Conservation (phyloP, 2,888 invertebrate genomes). For the Nezara viridula region DNA sequence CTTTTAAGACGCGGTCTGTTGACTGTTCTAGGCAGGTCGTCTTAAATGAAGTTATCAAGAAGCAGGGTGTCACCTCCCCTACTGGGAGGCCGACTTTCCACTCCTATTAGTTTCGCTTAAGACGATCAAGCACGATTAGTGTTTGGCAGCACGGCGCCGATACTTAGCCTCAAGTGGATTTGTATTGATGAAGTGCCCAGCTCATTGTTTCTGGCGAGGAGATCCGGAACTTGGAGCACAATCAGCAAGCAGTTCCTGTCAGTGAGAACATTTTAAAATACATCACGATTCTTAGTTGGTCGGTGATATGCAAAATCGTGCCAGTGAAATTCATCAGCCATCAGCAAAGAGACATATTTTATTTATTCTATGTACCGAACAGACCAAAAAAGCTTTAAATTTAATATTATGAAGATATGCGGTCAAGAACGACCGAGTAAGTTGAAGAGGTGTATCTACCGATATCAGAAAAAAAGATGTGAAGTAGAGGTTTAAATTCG, state of each 20-base stretch:
- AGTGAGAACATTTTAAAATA: background rate
- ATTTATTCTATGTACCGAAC: too few relatives aligned
- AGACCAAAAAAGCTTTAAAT: too few relatives aligned
- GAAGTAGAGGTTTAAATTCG: too few relatives aligned
- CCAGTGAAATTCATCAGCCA: too few relatives aligned
- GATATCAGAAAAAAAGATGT: too few relatives aligned
- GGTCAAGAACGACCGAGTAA: too few relatives aligned
- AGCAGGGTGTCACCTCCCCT: background rate
- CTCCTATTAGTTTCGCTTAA: background rate
- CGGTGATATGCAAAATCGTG: background rate
- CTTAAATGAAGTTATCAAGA: conserved; percentile 19
- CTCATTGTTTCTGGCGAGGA: background rate
- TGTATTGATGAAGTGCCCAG: background rate
- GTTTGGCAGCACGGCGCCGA: background rate
- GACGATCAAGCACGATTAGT: background rate
- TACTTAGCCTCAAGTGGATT: background rate
- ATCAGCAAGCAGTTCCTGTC: background rate
- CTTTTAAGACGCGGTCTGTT: background rate
- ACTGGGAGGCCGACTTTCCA: background rate
- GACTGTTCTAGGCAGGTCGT: background rate
- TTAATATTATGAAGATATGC: too few relatives aligned
- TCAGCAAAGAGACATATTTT: too few relatives aligned
- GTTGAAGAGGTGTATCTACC: too few relatives aligned
- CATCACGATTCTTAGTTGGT: background rate
- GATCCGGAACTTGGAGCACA: background rate